Evolutionary conservation across 92 coral and sea anemone species (phyloP), one percentile per base, ranked within the genome.

Genomic region (Heliopora coerulea): DNA sequence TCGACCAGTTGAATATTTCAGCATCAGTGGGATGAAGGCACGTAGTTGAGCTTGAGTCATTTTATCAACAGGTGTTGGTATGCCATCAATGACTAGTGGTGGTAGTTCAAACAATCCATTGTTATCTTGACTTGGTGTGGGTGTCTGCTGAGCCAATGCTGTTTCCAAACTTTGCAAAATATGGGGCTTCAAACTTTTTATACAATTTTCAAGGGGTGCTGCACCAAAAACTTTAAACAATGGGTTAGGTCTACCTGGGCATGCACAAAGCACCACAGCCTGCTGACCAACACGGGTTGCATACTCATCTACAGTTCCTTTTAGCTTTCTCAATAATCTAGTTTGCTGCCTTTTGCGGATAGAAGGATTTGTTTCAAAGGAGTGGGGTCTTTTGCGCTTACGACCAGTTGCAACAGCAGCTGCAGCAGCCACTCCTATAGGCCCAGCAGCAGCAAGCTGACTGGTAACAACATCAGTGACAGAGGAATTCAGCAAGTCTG

Each of bases 371-470:
- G 99, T 95, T 72, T 95, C 99, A 42, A 95, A 95, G 6, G 97
- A 85, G 76, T 95, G 99, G 10, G 99, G 99, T 5, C 99, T 83
- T 78, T 95, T 95, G 77, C 99, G 58, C 72, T 95, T 95, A 54
- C 89, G 89, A 18, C 99, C 99, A 26, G 99, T 95, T 21, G 99
- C 99, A 39, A 95, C 91, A n/a, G 99, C 99, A 17, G 99, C 99
- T 0, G 99, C 99, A 0, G 99, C 99, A 12, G 99, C 99, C 0
- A 95, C 99, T 12, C 99, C 99, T 12, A 95, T 90, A 0, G 97
- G 99, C 18, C 99, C 99, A 0, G 99, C 96, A 11, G 99, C 99
- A 15, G 99, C 99, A 14, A 95, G 83, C 74, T 95, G 99, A 0
- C 96, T 96, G 26, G 99, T 95, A 35, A 95, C 96, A 62, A 91